Conservation (phyloP, 2,888 invertebrate species). For the Adelognathus sp. region DNA sequence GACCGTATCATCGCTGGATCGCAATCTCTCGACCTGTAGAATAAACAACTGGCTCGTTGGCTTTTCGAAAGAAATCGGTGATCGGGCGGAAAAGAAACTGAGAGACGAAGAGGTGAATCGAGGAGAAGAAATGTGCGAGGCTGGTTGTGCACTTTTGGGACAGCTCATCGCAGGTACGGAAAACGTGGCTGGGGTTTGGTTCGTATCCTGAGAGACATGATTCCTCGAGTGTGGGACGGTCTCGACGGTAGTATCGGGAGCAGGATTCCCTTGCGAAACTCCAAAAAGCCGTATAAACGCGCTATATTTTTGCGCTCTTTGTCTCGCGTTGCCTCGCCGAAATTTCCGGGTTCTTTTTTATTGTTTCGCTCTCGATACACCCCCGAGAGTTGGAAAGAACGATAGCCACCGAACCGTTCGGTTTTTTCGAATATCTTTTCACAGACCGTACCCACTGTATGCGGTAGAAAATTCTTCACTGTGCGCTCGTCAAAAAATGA, state of each 20-base stretch:
- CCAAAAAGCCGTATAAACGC: conserved; percentile 57
- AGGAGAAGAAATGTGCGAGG: background rate
- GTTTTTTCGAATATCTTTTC: conserved; percentile 35
- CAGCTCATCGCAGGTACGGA: background rate
- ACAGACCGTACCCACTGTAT: conserved; percentile 9
- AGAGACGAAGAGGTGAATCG: conserved; percentile 23
- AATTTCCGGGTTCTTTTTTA: background rate
- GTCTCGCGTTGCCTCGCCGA: background rate
- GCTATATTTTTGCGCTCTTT: conserved; percentile 43
- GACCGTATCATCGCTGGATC: conserved; percentile 33
- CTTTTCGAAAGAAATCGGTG: background rate
- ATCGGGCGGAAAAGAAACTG: conserved; percentile 23
- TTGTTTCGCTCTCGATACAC: conserved; percentile 34
- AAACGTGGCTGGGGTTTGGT: background rate
- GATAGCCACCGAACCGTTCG: conserved; percentile 7
- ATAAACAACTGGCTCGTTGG: no score
- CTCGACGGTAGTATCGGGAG: conserved; percentile 56
- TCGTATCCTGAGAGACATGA: conserved; percentile 12
- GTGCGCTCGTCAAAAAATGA: background rate
- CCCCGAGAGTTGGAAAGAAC: conserved; percentile 21
- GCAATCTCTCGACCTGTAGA: conserved; percentile 34
- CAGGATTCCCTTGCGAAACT: conserved; percentile 40
- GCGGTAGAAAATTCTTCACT: conserved; percentile 11
- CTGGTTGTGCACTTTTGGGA: conserved; percentile 34
- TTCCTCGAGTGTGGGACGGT: conserved; percentile 53